phyloP scores from a whole-genome alignment of 2,113 vertebrate species.

The Macquaria australasica region DNA sequence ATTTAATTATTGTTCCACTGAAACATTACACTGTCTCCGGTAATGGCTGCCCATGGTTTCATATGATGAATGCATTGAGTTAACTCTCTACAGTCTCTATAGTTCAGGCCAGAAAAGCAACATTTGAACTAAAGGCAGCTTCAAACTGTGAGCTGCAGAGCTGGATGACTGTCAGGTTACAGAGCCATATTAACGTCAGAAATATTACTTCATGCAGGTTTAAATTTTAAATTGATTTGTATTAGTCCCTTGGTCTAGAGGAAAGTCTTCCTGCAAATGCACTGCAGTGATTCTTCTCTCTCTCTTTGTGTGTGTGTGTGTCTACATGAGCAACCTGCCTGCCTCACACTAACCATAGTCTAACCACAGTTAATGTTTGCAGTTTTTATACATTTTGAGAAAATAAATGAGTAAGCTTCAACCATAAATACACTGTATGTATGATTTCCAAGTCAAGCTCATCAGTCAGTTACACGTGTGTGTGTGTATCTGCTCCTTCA shows the following conservation, averaged over 20 bases:
- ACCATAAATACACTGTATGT: not conserved
- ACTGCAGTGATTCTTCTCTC: slow-evolving; percentile 31
- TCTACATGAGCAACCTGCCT: not conserved
- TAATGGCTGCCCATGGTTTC: slow-evolving; percentile 29
- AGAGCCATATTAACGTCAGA: slow-evolving; percentile 6
- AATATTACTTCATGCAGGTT: not conserved
- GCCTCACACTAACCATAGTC: not conserved
- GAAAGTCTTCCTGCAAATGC: not conserved
- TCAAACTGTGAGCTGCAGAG: slow-evolving; percentile 29
- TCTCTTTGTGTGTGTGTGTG: not conserved
- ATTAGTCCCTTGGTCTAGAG: not conserved
- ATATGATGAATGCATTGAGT: slow-evolving; percentile 11
- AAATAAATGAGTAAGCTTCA: not conserved
- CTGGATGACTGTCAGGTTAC: slow-evolving; percentile 26
- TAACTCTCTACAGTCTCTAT: slow-evolving; percentile 1
- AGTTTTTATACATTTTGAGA: not conserved
- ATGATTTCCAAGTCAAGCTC: not conserved
- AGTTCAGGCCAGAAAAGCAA: not conserved
- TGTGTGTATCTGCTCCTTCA: not conserved
- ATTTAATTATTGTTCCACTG: slow-evolving; percentile 6
- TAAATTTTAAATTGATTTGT: not conserved
- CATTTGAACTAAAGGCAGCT: slow-evolving; percentile 21
- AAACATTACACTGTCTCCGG: slow-evolving; percentile 17
- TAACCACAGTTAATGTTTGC: not conserved
- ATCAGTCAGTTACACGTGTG: not conserved